Evolutionary conservation across 2,888 invertebrate genomes (phyloP), one percentile per base, ranked within the genome.

Genomic region (Zele albiditarsus): DNA sequence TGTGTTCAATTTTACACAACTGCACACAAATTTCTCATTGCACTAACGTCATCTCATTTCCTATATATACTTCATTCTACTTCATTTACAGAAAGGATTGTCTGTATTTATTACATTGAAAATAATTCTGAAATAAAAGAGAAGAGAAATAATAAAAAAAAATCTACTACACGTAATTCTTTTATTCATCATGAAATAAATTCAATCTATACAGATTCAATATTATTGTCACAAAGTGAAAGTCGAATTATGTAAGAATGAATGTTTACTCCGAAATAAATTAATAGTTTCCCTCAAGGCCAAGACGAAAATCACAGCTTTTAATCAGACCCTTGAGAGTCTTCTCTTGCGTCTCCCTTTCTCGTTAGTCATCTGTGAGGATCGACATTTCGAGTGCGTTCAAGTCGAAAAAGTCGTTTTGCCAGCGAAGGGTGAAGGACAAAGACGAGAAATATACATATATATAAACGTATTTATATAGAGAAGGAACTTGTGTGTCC

Each of bases 291-390:
- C 65, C 58, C 46, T 60, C 72, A 74, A 25, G 74, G 63, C 42
- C 69, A 46, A 71, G 74, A 74, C 57, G 33, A 57, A 53, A 79
- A 77, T 68, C 76, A 75, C 72, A 66, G 79, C 77, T 81, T 84
- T 84, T 84, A 83, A 84, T 84, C 84, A 83, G 82, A 77, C 80
- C 69, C 74, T 77, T 63, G 66, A 75, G 71, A 31, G 53, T 53
- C 66, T 42, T 20, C 38, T 70, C 3, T 10, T 62, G 66, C 66
- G 20, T 20, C 62, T 60, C 66, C 73, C 57, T 38, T 66, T 63
- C 73, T 70, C 76, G 67, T 71, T 74, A 28, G 66, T 66, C 74
- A 70, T 75, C 77, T 66, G 68, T 25, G 58, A 67, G 73, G 76
- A 79, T 79, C 81, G 83, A 79, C 79, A 77, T 77, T 82, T 80